Conservation (phyloP, 2,888 invertebrate genomes). For the Venustoraphidia nigricollis region DNA sequence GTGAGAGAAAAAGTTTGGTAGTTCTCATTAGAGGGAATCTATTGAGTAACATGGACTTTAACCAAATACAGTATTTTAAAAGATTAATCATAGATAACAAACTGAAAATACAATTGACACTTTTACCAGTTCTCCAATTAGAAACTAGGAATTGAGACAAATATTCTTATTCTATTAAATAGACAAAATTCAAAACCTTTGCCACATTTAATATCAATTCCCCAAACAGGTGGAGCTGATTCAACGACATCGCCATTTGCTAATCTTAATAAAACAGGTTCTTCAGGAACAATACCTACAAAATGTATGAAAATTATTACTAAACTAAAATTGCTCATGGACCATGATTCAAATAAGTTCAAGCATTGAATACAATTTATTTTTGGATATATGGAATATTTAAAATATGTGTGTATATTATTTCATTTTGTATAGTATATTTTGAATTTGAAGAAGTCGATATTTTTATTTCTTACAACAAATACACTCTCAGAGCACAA, state of each 20-base stretch:
- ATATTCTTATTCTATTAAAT: neutral
- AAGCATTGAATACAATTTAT: too few relatives aligned
- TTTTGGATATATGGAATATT: too few relatives aligned
- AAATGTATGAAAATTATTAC: neutral
- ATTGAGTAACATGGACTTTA: too few relatives aligned
- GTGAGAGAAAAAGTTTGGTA: too few relatives aligned
- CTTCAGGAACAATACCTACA: conserved; percentile 65
- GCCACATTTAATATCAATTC: conserved; percentile 87
- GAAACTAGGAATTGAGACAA: too few relatives aligned
- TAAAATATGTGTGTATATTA: neutral
- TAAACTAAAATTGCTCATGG: neutral
- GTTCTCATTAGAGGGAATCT: too few relatives aligned
- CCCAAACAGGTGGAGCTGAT: conserved; percentile 89
- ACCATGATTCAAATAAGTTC: too few relatives aligned
- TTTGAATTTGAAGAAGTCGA: too few relatives aligned
- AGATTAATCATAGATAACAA: neutral
- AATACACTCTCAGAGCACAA: neutral
- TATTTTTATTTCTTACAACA: too few relatives aligned
- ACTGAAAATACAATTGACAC: too few relatives aligned
- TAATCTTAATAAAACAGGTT: conserved; percentile 74
- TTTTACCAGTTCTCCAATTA: too few relatives aligned
- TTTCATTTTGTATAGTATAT: neutral
- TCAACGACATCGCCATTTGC: conserved; percentile 90
- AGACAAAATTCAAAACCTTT: conserved; percentile 43
- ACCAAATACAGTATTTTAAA: too few relatives aligned